Conservation (phyloP, 2,797 vertebrate genomes). For the Pampus argenteus region DNA sequence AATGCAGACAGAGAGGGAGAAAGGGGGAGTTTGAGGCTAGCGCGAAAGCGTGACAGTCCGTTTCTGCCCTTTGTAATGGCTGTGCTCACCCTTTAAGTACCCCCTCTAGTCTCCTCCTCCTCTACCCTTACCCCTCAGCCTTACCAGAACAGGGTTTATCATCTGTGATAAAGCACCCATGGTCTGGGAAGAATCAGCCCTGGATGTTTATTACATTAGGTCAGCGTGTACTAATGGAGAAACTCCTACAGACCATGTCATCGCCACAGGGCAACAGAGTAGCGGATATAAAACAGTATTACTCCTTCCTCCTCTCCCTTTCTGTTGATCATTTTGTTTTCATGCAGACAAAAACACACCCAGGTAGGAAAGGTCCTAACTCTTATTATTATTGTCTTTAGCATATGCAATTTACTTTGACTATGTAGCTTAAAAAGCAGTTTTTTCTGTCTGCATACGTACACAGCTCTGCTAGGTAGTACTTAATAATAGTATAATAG, state of each 20-base stretch:
- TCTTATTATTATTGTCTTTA: conserved; percentile 54
- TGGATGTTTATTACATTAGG: conserved; percentile 83
- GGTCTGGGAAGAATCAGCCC: conserved; percentile 79
- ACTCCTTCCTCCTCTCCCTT: conserved; percentile 27
- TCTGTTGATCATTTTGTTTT: conserved; percentile 37
- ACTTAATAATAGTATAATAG: too few relatives aligned
- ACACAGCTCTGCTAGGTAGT: conserved; percentile 1
- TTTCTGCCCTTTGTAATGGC: conserved; percentile 73
- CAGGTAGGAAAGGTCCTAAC: conserved; percentile 50
- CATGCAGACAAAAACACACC: conserved; percentile 21
- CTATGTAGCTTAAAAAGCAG: conserved; percentile 55
- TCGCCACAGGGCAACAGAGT: conserved; percentile 72
- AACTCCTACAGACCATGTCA: conserved; percentile 78
- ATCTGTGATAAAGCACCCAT: conserved; percentile 77
- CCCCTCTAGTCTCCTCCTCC: conserved; percentile 9
- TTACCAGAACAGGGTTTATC: conserved; percentile 80
- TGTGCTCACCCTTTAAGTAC: conserved; percentile 62
- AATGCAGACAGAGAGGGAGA: conserved; percentile 68
- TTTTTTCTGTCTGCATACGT: conserved; percentile 40
- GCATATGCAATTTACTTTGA: conserved; percentile 56
- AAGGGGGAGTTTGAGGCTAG: conserved; percentile 56
- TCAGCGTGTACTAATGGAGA: conserved; percentile 76
- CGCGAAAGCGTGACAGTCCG: conserved; percentile 66
- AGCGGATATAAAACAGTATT: conserved; percentile 63
- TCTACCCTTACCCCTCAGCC: conserved; percentile 12